Conservation (phyloP, 2,888 invertebrate genomes). For the Drosophila anomelani region DNA sequence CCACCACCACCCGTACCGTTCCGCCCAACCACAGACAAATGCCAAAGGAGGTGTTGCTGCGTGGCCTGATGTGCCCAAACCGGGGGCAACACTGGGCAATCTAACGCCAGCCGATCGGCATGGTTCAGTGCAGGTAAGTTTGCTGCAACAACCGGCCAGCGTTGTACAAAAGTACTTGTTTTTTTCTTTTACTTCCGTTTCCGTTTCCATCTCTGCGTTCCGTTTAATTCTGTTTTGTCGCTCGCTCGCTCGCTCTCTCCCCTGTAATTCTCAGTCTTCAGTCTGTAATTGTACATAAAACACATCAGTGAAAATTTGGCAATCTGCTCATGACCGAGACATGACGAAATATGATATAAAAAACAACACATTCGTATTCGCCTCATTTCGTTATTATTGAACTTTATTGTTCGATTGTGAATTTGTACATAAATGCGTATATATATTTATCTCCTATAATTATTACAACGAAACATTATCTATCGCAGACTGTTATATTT, state of each 20-base stretch:
- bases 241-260: conserved; percentile 34
- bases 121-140: conserved; percentile 97
- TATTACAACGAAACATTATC: conserved; percentile 59
- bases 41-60: conserved; percentile 91
- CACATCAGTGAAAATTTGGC: conserved; percentile 6
- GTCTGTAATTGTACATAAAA: conserved; percentile 36
- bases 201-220: conserved; percentile 31
- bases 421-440: conserved; percentile 38
- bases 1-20: conserved; percentile 16
- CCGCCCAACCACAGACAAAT: conserved; percentile 82
- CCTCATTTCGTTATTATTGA: conserved; percentile 37
- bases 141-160: conserved; percentile 78
- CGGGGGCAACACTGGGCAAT: conserved; percentile 91
- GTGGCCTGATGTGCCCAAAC: conserved; percentile 94
- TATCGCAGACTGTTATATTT: conserved; percentile 85
- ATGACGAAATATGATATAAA: conserved; percentile 2
- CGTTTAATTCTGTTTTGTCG: conserved; percentile 34
- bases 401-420: conserved; percentile 35
- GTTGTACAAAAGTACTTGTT: conserved; percentile 34
- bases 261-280: conserved; percentile 21
- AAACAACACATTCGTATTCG: conserved; percentile 17
- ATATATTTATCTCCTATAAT: conserved; percentile 42
- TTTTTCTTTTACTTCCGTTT: conserved; percentile 37
- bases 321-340: conserved; percentile 8
- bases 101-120: conserved; percentile 97